These are phyloP conservation scores for Dorcus hopei DNA, from an alignment of 2,888 invertebrate genomes.

Conservation along the genomic window DNA sequence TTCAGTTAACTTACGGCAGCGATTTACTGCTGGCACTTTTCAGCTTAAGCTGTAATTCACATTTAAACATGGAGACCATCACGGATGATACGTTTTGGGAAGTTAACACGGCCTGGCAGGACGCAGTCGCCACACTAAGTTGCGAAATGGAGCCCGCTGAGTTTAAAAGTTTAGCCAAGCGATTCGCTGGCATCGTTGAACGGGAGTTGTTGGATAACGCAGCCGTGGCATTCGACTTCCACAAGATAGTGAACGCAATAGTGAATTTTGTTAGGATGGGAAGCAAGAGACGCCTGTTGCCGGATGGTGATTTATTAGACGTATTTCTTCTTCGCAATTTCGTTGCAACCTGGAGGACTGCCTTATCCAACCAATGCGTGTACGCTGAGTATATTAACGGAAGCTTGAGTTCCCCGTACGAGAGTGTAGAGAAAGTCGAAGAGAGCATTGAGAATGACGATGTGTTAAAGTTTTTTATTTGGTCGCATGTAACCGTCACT, in stretches of 20 bases:
- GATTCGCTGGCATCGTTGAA: slow-evolving; percentile 41
- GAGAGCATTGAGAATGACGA: slow-evolving; percentile 25
- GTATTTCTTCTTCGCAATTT: slow-evolving; percentile 33
- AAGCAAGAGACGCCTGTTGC: slow-evolving; percentile 31
- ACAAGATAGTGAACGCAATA: slow-evolving; percentile 27
- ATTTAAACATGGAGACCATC: slow-evolving; percentile 42
- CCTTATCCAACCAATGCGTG: slow-evolving; percentile 28
- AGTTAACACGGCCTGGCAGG: slow-evolving; percentile 58
- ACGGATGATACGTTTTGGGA: slow-evolving; percentile 56
- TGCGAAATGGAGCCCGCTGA: slow-evolving; percentile 24
- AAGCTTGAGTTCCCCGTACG: slow-evolving; percentile 31
- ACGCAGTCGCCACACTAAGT: slow-evolving; percentile 47
- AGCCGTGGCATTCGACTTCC: slow-evolving; percentile 6
- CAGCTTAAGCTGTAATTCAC: slow-evolving; percentile 47
- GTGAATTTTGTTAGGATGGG: slow-evolving; percentile 34
- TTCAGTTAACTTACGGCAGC: slow-evolving; percentile 44
- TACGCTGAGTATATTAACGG: slow-evolving; percentile 38
- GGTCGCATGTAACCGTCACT: slow-evolving; percentile 35
- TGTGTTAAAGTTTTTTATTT: slow-evolving; percentile 38
- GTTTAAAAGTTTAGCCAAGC: slow-evolving; percentile 37
- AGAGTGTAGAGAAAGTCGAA: slow-evolving; percentile 16
- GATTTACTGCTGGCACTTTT: slow-evolving; percentile 52
- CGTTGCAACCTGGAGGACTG: slow-evolving; percentile 21
- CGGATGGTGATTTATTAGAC: slow-evolving; percentile 28
- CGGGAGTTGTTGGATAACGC: slow-evolving; percentile 33